A percentile compares a stretch with the other conserved stretches of the same genome.
phyloP scores from a whole-genome alignment of 2,888 invertebrate species.

The Sphaerophoria rueppellii region DNA sequence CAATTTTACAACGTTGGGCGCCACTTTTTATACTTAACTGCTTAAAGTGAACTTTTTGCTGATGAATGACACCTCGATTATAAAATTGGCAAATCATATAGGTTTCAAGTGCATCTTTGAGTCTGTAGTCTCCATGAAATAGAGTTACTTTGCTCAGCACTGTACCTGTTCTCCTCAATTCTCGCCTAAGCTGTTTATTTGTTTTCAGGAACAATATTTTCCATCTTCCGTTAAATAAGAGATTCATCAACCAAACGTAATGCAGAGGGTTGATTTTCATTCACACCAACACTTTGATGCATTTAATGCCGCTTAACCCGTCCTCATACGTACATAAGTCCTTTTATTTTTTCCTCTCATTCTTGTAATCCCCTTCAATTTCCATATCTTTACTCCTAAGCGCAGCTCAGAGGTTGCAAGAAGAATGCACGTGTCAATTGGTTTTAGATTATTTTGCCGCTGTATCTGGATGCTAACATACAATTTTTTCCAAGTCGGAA shows the following conservation, averaged over 20 bases:
- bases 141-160: background rate
- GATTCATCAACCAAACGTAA: constrained; percentile 14
- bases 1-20: no score
- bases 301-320: constrained; percentile 44
- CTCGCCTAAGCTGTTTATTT: constrained; percentile 35
- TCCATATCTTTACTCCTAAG: no score
- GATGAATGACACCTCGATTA: no score
- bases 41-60: no score
- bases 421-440: constrained; percentile 63
- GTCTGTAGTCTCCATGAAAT: no score
- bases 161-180: background rate
- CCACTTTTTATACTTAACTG: no score
- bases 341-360: constrained; percentile 31
- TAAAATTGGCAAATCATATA: no score
- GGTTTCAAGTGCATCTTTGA: no score
- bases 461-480: constrained; percentile 36
- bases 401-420: constrained; percentile 64
- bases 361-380: background rate
- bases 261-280: constrained; percentile 40
- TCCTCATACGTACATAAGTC: background rate
- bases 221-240: constrained; percentile 28
- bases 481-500: constrained; percentile 41
- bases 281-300: constrained; percentile 54
- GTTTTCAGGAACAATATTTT: constrained; percentile 42
- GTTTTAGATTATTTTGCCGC: constrained; percentile 65